Conservation (phyloP, 2,113 vertebrate genomes). For the Equus przewalskii region DNA sequence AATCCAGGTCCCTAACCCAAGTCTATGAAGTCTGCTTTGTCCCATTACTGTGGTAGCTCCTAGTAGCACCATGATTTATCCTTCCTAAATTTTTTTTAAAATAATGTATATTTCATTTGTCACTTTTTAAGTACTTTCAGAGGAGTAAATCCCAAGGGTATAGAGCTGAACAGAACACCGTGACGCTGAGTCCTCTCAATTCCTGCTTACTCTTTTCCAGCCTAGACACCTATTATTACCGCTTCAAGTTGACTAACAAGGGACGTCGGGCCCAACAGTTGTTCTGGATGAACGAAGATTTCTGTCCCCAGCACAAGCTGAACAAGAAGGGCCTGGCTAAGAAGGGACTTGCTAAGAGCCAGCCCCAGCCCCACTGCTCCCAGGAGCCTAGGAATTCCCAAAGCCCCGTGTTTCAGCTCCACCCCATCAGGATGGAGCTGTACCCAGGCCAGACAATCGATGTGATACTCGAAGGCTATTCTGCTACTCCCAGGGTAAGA, state of each 20-base stretch:
- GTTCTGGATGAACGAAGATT: slow-evolving; percentile 89
- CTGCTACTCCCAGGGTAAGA: slow-evolving; percentile 89
- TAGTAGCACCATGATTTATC: not conserved
- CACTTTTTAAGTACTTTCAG: not conserved
- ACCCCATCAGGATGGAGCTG: slow-evolving; percentile 88
- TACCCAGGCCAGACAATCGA: slow-evolving; percentile 88
- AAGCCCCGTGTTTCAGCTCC: slow-evolving; percentile 88
- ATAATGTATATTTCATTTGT: not conserved
- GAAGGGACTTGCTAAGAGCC: not conserved
- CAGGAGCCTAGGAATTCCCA: not conserved
- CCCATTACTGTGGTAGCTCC: not conserved
- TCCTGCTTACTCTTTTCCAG: slow-evolving; percentile 82
- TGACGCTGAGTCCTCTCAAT: not conserved
- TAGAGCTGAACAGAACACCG: not conserved
- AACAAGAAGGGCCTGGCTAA: not conserved
- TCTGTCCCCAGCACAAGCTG: slow-evolving; percentile 50
- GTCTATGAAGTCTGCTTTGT: not conserved
- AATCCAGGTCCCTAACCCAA: not conserved
- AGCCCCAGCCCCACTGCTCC: not conserved
- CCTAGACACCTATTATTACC: slow-evolving; percentile 85
- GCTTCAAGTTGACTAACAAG: slow-evolving; percentile 91
- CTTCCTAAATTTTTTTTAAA: not conserved
- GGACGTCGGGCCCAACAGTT: slow-evolving; percentile 89
- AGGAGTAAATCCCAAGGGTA: not conserved
- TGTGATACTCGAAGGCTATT: slow-evolving; percentile 90